Evolutionary conservation across 2,797 vertebrate species (phyloP).

Genomic region (Rhinogobio ventralis): DNA sequence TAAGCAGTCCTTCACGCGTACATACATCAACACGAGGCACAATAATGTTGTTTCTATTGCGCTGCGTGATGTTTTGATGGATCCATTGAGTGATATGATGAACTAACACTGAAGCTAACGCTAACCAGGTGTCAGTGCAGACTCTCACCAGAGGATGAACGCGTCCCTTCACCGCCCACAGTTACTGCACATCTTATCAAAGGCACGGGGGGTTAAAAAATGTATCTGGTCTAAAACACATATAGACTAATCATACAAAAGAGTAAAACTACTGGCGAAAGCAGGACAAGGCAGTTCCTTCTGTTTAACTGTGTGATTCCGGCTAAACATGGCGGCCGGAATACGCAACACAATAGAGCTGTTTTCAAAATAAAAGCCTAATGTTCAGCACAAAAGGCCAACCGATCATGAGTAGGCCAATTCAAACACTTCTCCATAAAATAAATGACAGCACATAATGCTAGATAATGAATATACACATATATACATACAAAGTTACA

Average conservation of each 20-base stretch:
- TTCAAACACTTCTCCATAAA: not conserved
- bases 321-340: slow-evolving; percentile 33
- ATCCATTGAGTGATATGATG: not conserved
- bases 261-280: not conserved
- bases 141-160: slow-evolving; percentile 47
- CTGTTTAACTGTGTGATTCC: slow-evolving; percentile 28
- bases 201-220: slow-evolving; percentile 11
- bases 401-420: not conserved
- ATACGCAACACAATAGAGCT: not conserved
- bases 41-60: not conserved
- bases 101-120: slow-evolving; percentile 28
- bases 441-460: not conserved
- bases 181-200: slow-evolving; percentile 16
- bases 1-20: not conserved
- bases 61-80: not conserved
- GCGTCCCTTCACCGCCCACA: not conserved
- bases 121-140: slow-evolving; percentile 20
- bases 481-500: not conserved
- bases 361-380: slow-evolving; percentile 43
- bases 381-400: not conserved
- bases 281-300: slow-evolving; percentile 17
- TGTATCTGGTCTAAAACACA: slow-evolving; percentile 8
- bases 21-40: not conserved
- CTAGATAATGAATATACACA: not conserved
- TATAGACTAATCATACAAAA: slow-evolving; percentile 1